phyloP scores from a whole-genome alignment of 2,113 vertebrate genomes.

The Xenus cinereus region DNA sequence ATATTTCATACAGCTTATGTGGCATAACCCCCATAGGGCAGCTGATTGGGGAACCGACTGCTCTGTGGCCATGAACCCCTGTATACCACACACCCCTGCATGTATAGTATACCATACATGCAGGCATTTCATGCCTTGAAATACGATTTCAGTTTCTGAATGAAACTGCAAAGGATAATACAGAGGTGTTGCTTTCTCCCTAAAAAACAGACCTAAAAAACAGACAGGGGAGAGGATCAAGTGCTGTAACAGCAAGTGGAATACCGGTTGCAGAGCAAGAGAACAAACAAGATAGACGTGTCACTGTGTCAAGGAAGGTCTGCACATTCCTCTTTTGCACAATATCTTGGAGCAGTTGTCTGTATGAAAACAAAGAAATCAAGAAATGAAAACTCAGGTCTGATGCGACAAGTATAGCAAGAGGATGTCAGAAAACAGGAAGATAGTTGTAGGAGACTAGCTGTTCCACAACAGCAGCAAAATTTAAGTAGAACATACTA shows the following conservation, averaged over 20 bases:
- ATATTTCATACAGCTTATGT: background rate
- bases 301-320: background rate
- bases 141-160: background rate
- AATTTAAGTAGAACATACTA: background rate
- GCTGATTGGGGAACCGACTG: background rate
- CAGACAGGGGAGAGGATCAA: background rate
- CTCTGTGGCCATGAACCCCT: background rate
- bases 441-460: background rate
- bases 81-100: fast-evolving
- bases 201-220: background rate
- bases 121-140: background rate
- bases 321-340: background rate
- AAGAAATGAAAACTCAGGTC: background rate
- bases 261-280: background rate
- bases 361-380: background rate
- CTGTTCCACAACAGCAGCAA: background rate
- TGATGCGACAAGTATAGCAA: background rate
- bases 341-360: background rate
- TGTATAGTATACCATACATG: fast-evolving
- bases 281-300: background rate
- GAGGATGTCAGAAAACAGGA: background rate
- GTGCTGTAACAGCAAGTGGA: background rate
- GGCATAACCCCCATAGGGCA: background rate
- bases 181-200: background rate
- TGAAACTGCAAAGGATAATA: background rate